Evolutionary conservation across 2,113 vertebrate genomes (phyloP).

Genomic region (Tachycineta bicolor): DNA sequence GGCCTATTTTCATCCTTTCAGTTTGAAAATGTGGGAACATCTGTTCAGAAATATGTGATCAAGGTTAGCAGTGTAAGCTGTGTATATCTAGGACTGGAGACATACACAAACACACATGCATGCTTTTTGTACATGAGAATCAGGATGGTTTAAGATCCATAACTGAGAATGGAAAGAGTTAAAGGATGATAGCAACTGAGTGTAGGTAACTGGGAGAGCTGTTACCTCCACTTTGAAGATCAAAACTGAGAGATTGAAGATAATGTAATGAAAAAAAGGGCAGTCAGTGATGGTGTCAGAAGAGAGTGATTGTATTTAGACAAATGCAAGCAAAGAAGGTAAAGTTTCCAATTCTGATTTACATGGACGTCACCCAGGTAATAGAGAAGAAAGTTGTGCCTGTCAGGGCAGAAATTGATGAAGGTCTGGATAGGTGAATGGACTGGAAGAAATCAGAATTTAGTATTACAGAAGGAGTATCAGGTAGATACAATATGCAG

Average conservation of each 20-base stretch:
- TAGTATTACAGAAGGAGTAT: not conserved
- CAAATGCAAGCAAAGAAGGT: not conserved
- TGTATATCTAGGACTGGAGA: not conserved
- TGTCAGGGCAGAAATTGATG: not conserved
- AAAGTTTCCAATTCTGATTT: not conserved
- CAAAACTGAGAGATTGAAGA: not conserved
- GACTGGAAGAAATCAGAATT: not conserved
- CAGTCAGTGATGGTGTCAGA: not conserved
- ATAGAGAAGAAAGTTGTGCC: not conserved
- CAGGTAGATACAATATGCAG: not conserved
- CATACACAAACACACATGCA: rapidly evolving
- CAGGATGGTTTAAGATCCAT: not conserved
- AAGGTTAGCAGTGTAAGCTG: not conserved
- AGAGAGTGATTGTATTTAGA: not conserved
- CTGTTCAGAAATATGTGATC: not conserved
- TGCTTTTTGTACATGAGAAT: not conserved
- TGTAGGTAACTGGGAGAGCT: not conserved
- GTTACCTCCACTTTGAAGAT: not conserved
- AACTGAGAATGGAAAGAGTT: not conserved
- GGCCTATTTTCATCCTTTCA: not conserved
- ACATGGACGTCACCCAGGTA: rapidly evolving
- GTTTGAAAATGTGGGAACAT: not conserved
- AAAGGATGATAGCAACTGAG: not conserved
- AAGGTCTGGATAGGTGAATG: not conserved
- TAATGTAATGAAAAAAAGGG: not conserved